A percentile compares a stretch with the other conserved stretches of the same genome.
phyloP scores from a whole-genome alignment of 2,888 invertebrate species.

The Caenorhabditis imperialis region DNA sequence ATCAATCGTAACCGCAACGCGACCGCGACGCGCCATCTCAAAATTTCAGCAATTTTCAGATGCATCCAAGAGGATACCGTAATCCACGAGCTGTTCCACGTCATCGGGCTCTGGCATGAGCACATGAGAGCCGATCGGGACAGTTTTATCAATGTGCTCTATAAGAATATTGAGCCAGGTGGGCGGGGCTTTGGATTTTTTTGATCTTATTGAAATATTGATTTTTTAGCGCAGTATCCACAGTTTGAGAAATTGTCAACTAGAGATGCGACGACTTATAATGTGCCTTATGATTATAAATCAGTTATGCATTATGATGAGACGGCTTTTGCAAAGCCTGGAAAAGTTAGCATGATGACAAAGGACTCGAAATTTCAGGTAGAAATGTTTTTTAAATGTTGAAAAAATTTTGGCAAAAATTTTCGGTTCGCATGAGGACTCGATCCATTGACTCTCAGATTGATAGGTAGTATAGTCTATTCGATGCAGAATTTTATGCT shows the following conservation, averaged over 20 bases:
- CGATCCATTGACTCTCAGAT: too few species aligned
- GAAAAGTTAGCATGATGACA: conserved; percentile 71
- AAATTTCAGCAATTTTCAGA: conserved; percentile 29
- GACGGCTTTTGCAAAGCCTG: conserved; percentile 68
- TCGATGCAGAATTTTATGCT: too few species aligned
- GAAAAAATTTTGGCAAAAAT: too few species aligned
- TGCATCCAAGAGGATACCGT: conserved; percentile 69
- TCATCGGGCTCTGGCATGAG: conserved; percentile 75
- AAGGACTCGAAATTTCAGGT: conserved; percentile 65
- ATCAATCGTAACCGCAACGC: conserved; percentile 64
- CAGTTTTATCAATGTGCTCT: conserved; percentile 70
- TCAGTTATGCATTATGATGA: conserved; percentile 72
- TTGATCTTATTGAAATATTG: background rate
- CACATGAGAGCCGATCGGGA: conserved; percentile 76
- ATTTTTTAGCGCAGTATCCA: conserved; percentile 52
- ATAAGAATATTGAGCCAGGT: conserved; percentile 70
- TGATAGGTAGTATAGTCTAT: too few species aligned
- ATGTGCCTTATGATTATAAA: conserved; percentile 70
- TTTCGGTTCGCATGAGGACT: too few species aligned
- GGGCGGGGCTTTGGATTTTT: background rate
- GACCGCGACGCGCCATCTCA: conserved; percentile 7
- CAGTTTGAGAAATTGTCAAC: conserved; percentile 69
- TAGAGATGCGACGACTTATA: conserved; percentile 68
- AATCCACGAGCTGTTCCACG: conserved; percentile 73
- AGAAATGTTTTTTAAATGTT: too few species aligned